These are phyloP conservation scores for Drosophila carrolli DNA, from an alignment of 1,140 invertebrate species.

Conservation along the genomic window DNA sequence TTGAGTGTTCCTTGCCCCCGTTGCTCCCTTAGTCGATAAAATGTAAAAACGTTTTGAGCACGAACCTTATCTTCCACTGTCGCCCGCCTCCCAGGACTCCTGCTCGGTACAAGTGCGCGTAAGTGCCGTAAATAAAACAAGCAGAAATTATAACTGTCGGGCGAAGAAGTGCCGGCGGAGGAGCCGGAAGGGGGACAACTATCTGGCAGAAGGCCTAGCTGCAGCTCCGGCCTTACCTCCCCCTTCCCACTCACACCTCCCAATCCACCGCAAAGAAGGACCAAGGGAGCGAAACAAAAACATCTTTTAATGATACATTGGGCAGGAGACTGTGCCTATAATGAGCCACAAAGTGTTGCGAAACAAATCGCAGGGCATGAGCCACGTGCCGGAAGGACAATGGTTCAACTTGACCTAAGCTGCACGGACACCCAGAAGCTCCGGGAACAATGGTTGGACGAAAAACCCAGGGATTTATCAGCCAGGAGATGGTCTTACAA, in stretches of 20 bases:
- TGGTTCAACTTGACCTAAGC: background rate
- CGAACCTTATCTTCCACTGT: conserved; percentile 67
- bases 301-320: conserved; percentile 72
- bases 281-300: conserved; percentile 33
- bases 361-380: conserved; percentile 38
- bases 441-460: background rate
- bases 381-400: conserved; percentile 30
- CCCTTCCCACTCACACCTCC: background rate
- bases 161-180: conserved; percentile 16
- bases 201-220: conserved; percentile 39
- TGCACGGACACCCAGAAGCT: background rate
- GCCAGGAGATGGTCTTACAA: too few species aligned
- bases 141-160: conserved; percentile 66
- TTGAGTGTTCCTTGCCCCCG: conserved; percentile 9
- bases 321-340: conserved; percentile 29
- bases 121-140: conserved; percentile 79
- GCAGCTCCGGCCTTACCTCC: too few species aligned
- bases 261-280: background rate
- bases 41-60: conserved; percentile 83
- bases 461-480: background rate
- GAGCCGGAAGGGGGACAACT: conserved; percentile 18
- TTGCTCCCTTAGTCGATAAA: conserved; percentile 67
- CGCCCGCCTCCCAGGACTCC: background rate
- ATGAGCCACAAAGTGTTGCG: conserved; percentile 61
- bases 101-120: conserved; percentile 56